Conservation (phyloP, 2,113 vertebrate genomes). For the Plotosus lineatus region DNA sequence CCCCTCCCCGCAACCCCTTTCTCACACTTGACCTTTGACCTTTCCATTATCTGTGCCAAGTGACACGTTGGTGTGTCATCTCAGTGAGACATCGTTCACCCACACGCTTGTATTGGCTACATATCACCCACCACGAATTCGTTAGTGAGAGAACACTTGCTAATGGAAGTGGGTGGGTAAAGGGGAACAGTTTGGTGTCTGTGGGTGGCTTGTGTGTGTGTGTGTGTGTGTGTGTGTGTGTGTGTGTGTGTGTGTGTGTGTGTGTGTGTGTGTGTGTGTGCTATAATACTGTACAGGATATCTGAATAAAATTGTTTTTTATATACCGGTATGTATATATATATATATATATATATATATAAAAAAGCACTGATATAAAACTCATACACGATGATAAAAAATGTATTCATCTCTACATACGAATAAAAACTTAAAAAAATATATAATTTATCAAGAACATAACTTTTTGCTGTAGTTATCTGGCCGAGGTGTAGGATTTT, state of each 20-base stretch:
- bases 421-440: too few relatives aligned
- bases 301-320: background rate
- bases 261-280: background rate
- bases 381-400: background rate
- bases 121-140: slow-evolving; percentile 42
- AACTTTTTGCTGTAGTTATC: too few relatives aligned
- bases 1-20: slow-evolving; percentile 24
- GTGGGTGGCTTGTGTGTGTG: background rate
- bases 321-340: background rate
- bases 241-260: background rate
- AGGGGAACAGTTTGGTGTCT: slow-evolving; percentile 5
- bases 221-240: background rate
- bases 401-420: background rate
- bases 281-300: background rate
- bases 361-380: background rate
- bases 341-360: background rate
- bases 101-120: slow-evolving; percentile 19
- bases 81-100: slow-evolving; percentile 39
- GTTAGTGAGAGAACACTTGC: background rate
- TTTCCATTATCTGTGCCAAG: slow-evolving; percentile 54
- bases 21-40: slow-evolving; percentile 51
- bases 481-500: too few relatives aligned
- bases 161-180: slow-evolving; percentile 17
- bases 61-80: slow-evolving; percentile 44
- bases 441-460: background rate